Base-by-base conservation (phyloP, 2,888 invertebrate species). In the Scaptomyza polygonia region DNA sequence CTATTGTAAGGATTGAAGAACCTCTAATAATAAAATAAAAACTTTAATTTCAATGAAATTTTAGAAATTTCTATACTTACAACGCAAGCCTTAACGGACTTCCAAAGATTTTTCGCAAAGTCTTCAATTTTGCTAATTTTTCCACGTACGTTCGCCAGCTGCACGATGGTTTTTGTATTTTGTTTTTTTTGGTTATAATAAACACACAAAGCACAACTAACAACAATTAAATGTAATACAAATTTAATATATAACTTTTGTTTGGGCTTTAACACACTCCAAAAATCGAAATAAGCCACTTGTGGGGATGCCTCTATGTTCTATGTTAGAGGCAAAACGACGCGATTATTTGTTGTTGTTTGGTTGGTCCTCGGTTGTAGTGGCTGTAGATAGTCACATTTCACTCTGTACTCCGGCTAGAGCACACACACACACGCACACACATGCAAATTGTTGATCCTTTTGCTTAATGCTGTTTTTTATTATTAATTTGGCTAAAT, bases 31-130 rank as follows among this genome's bases (percentile, higher is more conserved):
- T 21, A 21, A 4, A 2, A 2, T 4, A 4, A 21, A 21, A 21
- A 21, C 21, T 21, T 21, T 21, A 2, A 21, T 21, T 21, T 3
- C 3, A 2, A 21, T 21, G 3, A 1, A 21, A 21, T 21, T 21
- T 25, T 25, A 4, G 1, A 25, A 5, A 25, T 25, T 39, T 8
- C 8, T 40, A 44, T 44, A 92, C 92, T 92, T 87, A 92, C 92
- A 91, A 92, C 88, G 91, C 92, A 92, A 92, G 92, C 92, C 91
- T 92, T 92, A 88, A 92, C 90, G 89, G 92, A 92, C 92, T 92
- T 91, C 92, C 92, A 92, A 90, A 92, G 79, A 81, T 92, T 91
- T 89, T 90, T 92, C 87, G 91, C 91, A 88, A 92, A 91, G 88
- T 91, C 91, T 91, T 92, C 92, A 92, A 92, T 92, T 88, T 92